Percentiles rank a stretch among this genome's conserved stretches.
These are phyloP conservation scores for Dermatemys mawii DNA, from an alignment of 2,113 vertebrate genomes.

Conservation along the genomic window DNA sequence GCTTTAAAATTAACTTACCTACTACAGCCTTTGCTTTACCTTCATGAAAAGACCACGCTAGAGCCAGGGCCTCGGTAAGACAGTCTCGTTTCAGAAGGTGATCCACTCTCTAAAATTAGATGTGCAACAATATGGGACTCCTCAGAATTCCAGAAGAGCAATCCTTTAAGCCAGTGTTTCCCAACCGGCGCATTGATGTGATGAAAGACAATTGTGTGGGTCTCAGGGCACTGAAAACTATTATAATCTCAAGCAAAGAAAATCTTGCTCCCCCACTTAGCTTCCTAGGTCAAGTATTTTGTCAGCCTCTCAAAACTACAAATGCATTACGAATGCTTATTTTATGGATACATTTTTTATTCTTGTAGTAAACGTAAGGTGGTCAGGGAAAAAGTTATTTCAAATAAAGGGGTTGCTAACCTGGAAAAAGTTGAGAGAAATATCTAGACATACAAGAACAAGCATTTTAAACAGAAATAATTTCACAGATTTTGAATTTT, in stretches of 20 bases:
- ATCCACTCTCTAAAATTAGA: conserved; percentile 88
- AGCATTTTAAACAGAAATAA: not conserved
- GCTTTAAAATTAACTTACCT: conserved; percentile 79
- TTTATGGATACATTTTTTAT: not conserved
- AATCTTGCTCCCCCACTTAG: not conserved
- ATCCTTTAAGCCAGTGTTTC: not conserved
- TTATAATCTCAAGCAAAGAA: not conserved
- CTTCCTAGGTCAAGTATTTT: not conserved
- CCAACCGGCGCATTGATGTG: not conserved
- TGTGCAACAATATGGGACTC: not conserved
- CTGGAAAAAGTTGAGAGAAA: not conserved
- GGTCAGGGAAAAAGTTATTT: not conserved
- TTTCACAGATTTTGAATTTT: not conserved
- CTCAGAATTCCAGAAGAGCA: not conserved
- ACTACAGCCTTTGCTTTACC: conserved; percentile 96
- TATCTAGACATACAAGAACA: not conserved
- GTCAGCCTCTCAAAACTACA: not conserved
- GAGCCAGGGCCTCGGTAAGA: conserved; percentile 91
- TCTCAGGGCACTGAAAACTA: not conserved
- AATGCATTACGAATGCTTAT: not conserved
- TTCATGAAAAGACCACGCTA: conserved; percentile 97
- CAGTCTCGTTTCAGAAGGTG: conserved; percentile 92
- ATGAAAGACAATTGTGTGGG: not conserved
- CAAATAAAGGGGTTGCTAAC: not conserved
- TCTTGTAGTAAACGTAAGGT: not conserved